Evolutionary conservation across 2,797 vertebrate species (phyloP), one percentile per base, ranked within the genome.

Genomic region (Xerus rutilus): DNA sequence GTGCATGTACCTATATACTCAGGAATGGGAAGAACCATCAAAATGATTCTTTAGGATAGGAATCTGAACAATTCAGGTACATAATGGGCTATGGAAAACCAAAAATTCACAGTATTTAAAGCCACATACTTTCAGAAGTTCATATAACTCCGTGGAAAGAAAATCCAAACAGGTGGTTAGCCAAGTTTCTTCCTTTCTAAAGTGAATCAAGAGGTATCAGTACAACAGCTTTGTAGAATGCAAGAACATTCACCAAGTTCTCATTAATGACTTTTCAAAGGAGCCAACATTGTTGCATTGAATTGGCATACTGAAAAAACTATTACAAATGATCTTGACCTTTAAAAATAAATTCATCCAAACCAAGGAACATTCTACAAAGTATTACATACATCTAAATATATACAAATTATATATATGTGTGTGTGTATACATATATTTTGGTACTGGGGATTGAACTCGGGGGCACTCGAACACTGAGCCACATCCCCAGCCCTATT

Each of bases 101-200:
- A 92, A 20, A 87, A 79, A 97, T 96, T 98, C 98, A 98, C 97
- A 98, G 98, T 97, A 97, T 98, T 74, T 90, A 91, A 77, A 93
- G 95, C 74, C 93, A 87, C 23, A 54, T 62, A 88, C 69, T 93
- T 94, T 72, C 69, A 95, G 45, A 83, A 64, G 28, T 86, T 83
- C 79, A 93, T 47, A 84, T 25, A 93, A 39, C 32, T 96, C 81
- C 35, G 45, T 8, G 45, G 18, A 12, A 43, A 89, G 57, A 59
- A 86, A 91, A 69, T 1, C 15, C 72, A 90, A 77, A 77, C 2
- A 89, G 12, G 32, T 92, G 39, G 57, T 49, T 32, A 86, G 13
- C 35, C 35, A 92, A 90, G 35, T 47, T 70, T 90, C 14, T 59
- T 95, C 86, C 90, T 76, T 96, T 77, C 17, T 39, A 43, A 69